A percentile compares a stretch with the other conserved stretches of the same genome.
phyloP scores from a whole-genome alignment of 2,113 vertebrate genomes.

The Ornithorhynchus anatinus region DNA sequence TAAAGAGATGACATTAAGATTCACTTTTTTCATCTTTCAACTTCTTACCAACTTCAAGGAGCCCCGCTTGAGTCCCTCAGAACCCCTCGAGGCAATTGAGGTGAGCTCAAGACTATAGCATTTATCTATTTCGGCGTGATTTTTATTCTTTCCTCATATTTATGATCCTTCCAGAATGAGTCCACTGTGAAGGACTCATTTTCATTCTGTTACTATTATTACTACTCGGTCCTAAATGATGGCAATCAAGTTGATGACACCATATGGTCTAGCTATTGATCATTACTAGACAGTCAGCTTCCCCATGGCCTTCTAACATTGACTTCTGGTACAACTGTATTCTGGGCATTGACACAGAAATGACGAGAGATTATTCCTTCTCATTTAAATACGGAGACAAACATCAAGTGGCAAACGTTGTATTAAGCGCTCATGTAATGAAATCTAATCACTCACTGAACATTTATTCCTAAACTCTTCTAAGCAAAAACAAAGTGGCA shows the following conservation, averaged over 20 bases:
- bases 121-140: not conserved
- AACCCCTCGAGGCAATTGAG: not conserved
- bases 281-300: conserved; percentile 16
- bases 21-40: too few species aligned
- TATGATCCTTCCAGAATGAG: too few species aligned
- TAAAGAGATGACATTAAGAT: too few species aligned
- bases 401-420: not conserved
- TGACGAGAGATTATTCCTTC: not conserved
- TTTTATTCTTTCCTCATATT: not conserved
- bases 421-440: not conserved
- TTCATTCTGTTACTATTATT: too few species aligned
- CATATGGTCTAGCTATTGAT: conserved; percentile 3
- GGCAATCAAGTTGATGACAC: conserved; percentile 1
- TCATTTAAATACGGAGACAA: too few species aligned
- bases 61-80: too few species aligned
- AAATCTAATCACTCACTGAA: too few species aligned
- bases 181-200: too few species aligned
- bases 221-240: conserved; percentile 1
- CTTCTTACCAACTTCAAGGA: too few species aligned
- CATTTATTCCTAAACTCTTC: conserved; percentile 27
- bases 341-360: conserved; percentile 23
- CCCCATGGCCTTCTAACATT: conserved; percentile 13
- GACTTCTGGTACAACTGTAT: conserved; percentile 26
- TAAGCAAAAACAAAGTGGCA: conserved; percentile 40
- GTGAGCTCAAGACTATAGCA: not conserved